A percentile compares a stretch with the other conserved stretches of the same genome.
Conservation (phyloP, 2,797 vertebrate species). For the Meriones psammophilus region DNA sequence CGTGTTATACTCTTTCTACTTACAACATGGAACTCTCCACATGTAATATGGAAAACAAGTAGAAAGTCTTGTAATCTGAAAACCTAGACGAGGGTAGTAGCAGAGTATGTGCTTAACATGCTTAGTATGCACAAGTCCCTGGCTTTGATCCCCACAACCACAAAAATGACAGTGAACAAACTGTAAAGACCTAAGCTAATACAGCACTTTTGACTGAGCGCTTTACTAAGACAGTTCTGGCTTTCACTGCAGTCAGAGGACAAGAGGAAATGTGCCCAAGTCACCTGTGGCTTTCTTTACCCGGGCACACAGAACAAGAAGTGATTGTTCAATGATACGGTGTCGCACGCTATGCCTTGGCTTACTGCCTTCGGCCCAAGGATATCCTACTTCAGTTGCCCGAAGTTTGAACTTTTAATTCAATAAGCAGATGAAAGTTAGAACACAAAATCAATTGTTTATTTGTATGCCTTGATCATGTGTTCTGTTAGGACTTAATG, state of each 20-base stretch:
- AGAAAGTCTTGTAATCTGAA: neutral
- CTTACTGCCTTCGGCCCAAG: slow-evolving; percentile 60
- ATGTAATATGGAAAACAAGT: neutral
- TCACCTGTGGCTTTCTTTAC: slow-evolving; percentile 60
- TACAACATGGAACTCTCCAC: neutral
- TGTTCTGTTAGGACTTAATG: slow-evolving; percentile 42
- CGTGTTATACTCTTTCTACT: neutral
- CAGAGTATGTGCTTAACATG: neutral
- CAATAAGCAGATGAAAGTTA: slow-evolving; percentile 74
- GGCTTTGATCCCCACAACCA: neutral
- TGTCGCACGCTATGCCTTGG: slow-evolving; percentile 27
- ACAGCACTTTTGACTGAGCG: neutral
- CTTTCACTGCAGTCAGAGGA: neutral
- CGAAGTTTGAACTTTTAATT: slow-evolving; percentile 76
- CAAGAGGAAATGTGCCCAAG: neutral
- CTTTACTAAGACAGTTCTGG: slow-evolving; percentile 17
- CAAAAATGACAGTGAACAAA: neutral
- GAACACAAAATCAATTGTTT: slow-evolving; percentile 70
- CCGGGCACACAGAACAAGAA: slow-evolving; percentile 46
- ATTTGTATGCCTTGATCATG: slow-evolving; percentile 23
- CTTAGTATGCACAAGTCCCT: neutral
- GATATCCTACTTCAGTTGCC: slow-evolving; percentile 72
- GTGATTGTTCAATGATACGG: slow-evolving; percentile 49
- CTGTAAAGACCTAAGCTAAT: neutral
- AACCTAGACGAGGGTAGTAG: neutral